Percentiles rank a stretch among this genome's conserved stretches.
These are phyloP conservation scores for Scaptodrosophila latifasciaeformis DNA, from an alignment of 2,888 invertebrate species.

Conservation along the genomic window DNA sequence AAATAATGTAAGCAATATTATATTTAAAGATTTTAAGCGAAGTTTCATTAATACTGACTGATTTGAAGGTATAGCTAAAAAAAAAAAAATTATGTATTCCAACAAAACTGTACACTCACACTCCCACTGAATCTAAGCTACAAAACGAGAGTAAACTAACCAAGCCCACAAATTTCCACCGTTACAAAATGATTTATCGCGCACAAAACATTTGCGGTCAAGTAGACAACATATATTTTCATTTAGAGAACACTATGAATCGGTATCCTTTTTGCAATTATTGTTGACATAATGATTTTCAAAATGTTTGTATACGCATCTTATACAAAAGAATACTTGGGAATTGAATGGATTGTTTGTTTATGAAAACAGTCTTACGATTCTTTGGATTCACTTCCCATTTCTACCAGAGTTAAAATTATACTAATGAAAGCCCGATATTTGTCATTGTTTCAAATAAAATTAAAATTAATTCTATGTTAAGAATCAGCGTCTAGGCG, in stretches of 20 bases:
- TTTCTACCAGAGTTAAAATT: too few relatives aligned
- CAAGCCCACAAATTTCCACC: conserved; percentile 46
- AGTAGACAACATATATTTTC: conserved; percentile 62
- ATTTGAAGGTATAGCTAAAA: neutral
- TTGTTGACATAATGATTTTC: conserved; percentile 15
- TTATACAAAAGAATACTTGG: too few relatives aligned
- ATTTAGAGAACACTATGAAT: conserved; percentile 44
- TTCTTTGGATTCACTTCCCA: too few relatives aligned
- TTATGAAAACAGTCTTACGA: too few relatives aligned
- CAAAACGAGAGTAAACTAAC: neutral
- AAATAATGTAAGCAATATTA: too few relatives aligned
- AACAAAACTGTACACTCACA: neutral
- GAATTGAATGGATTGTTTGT: too few relatives aligned
- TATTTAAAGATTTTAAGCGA: too few relatives aligned
- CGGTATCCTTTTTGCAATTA: conserved; percentile 15
- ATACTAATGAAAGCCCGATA: too few relatives aligned
- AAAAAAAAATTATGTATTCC: neutral
- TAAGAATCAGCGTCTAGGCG: too few relatives aligned
- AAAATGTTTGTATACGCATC: conserved; percentile 2
- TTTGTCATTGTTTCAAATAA: too few relatives aligned
- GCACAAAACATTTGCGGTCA: conserved; percentile 63
- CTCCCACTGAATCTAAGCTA: conserved; percentile 5
- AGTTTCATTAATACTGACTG: too few relatives aligned
- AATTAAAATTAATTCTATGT: too few relatives aligned
- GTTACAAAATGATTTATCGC: conserved; percentile 66